Percentiles rank a stretch among this genome's conserved stretches.
phyloP scores from a whole-genome alignment of 2,113 vertebrate species.

The Chlorodrepanis virens region DNA sequence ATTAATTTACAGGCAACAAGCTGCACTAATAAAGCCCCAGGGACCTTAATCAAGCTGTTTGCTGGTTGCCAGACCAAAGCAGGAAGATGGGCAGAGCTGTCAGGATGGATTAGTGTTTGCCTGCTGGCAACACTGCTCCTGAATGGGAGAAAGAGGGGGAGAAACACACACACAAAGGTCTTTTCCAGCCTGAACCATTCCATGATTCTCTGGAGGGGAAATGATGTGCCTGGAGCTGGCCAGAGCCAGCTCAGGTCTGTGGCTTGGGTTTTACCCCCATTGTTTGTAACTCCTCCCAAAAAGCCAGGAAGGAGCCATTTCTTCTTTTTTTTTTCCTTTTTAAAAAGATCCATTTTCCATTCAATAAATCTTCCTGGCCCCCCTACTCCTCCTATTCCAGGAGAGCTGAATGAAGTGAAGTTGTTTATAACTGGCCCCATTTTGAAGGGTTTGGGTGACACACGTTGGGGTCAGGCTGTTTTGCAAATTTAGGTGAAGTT shows the following conservation, averaged over 20 bases:
- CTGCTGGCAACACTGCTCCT: background rate
- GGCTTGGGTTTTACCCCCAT: background rate
- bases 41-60: slow-evolving; percentile 56
- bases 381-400: background rate
- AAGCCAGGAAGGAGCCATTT: background rate
- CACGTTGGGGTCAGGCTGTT: background rate
- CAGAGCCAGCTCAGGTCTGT: background rate
- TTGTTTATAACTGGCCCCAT: background rate
- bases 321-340: background rate
- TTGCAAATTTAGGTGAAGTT: background rate
- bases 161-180: background rate
- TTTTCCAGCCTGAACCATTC: background rate
- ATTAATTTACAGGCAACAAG: slow-evolving; percentile 59
- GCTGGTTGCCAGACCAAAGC: slow-evolving; percentile 40
- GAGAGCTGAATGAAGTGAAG: background rate
- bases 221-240: background rate
- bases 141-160: background rate
- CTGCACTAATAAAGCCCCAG: slow-evolving; percentile 24
- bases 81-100: slow-evolving; percentile 60
- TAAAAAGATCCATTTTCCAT: background rate
- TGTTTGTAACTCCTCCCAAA: background rate
- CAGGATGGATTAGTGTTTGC: slow-evolving; percentile 48
- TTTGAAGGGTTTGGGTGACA: background rate
- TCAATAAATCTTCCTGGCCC: background rate
- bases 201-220: background rate